A percentile compares a stretch with the other conserved stretches of the same genome.
Conservation (phyloP, 2,888 invertebrate genomes). For the Apantesis nais region DNA sequence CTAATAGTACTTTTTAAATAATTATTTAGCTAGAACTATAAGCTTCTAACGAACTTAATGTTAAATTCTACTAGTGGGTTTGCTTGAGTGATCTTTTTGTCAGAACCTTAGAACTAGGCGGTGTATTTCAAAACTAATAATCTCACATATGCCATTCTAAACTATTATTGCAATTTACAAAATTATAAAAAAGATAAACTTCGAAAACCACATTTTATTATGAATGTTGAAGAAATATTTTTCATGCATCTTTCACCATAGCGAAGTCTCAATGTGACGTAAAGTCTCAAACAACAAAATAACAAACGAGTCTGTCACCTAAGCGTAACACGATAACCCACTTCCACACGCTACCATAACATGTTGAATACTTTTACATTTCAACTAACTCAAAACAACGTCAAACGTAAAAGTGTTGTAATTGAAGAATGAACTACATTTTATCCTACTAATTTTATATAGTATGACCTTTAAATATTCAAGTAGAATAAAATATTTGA, state of each 20-base stretch:
- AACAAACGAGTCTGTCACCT: slow-evolving; percentile 11
- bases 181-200: neutral
- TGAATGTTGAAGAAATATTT: neutral
- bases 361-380: slow-evolving; percentile 6
- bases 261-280: slow-evolving; percentile 7
- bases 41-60: no score
- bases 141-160: neutral
- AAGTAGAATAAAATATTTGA: neutral
- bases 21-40: neutral
- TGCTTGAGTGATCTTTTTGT: neutral
- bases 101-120: neutral
- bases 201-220: neutral
- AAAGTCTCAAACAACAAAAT: slow-evolving; percentile 14
- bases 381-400: slow-evolving; percentile 3
- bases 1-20: neutral
- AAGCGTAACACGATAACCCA: slow-evolving; percentile 17
- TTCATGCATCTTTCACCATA: neutral
- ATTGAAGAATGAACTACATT: neutral
- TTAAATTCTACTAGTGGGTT: no score
- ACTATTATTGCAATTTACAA: neutral
- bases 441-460: neutral
- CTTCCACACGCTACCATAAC: slow-evolving; percentile 5
- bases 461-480: neutral
- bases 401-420: neutral
- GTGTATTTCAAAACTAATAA: neutral